phyloP scores from a whole-genome alignment of 2,888 invertebrate genomes.

The Strigamia transsilvanica region DNA sequence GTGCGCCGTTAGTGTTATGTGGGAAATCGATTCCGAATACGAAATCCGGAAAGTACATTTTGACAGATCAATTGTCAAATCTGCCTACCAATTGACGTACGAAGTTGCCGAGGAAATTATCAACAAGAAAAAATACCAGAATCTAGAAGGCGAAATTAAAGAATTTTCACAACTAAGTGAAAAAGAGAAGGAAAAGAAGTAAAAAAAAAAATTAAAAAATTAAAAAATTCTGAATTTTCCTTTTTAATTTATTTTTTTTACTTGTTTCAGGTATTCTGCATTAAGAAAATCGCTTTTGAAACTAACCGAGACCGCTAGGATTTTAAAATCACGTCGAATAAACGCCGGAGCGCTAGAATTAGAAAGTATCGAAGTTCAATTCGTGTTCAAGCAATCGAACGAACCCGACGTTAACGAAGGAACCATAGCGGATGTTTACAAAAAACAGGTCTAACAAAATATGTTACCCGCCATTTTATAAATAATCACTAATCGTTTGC shows the following conservation, averaged over 20 bases:
- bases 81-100: conserved; percentile 67
- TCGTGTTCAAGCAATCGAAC: conserved; percentile 62
- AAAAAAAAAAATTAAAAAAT: conserved; percentile 7
- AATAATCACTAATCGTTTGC: no score
- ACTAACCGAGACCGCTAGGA: conserved; percentile 61
- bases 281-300: conserved; percentile 59
- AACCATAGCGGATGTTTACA: conserved; percentile 53
- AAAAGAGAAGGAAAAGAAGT: not conserved
- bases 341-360: conserved; percentile 63
- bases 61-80: conserved; percentile 67
- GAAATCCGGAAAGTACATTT: conserved; percentile 65
- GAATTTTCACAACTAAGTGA: conserved; percentile 58
- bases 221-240: no score
- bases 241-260: no score
- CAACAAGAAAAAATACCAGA: conserved; percentile 59
- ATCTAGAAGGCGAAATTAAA: conserved; percentile 60
- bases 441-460: no score
- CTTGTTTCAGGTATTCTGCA: conserved; percentile 59
- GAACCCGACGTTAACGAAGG: conserved; percentile 49
- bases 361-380: conserved; percentile 63
- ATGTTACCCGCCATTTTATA: no score
- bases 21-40: conserved; percentile 61
- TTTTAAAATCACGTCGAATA: conserved; percentile 60
- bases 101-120: conserved; percentile 63
- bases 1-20: conserved; percentile 63